These are phyloP conservation scores for Delia radicum DNA, from an alignment of 1,140 invertebrate genomes.

Conservation along the genomic window DNA sequence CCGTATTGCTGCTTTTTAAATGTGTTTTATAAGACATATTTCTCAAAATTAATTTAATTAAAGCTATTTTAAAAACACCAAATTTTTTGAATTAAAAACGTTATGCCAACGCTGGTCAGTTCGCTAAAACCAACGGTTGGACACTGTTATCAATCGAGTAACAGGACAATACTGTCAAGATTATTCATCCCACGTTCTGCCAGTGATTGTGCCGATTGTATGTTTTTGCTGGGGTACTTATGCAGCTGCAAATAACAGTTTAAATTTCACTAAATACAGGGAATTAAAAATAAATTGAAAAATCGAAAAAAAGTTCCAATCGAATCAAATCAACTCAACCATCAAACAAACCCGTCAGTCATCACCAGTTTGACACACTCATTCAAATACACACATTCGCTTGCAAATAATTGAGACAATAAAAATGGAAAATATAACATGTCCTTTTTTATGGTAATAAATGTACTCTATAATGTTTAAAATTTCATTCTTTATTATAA, in stretches of 20 bases:
- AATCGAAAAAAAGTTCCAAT: neutral
- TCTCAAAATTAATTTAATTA: too few species aligned
- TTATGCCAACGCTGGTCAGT: too few species aligned
- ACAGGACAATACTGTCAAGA: too few species aligned
- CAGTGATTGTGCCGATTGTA: too few species aligned
- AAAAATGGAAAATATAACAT: neutral
- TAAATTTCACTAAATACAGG: neutral
- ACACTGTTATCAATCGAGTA: too few species aligned
- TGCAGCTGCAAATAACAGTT: conserved; percentile 14
- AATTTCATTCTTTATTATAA: neutral
- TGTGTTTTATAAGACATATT: too few species aligned
- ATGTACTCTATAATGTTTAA: neutral
- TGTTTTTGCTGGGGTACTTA: too few species aligned
- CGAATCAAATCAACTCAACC: neutral
- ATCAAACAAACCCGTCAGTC: neutral
- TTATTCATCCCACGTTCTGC: too few species aligned
- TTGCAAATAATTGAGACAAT: neutral
- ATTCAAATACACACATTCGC: neutral
- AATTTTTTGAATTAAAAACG: too few species aligned
- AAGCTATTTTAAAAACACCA: too few species aligned
- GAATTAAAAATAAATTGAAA: conserved; percentile 5
- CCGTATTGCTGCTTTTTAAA: too few species aligned
- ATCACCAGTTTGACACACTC: neutral
- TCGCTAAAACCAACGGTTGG: too few species aligned
- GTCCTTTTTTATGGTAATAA: neutral